These are phyloP conservation scores for Hippasteria phrygiana DNA, from an alignment of 53 echinoderm and acorn worm species.

Conservation along the genomic window DNA sequence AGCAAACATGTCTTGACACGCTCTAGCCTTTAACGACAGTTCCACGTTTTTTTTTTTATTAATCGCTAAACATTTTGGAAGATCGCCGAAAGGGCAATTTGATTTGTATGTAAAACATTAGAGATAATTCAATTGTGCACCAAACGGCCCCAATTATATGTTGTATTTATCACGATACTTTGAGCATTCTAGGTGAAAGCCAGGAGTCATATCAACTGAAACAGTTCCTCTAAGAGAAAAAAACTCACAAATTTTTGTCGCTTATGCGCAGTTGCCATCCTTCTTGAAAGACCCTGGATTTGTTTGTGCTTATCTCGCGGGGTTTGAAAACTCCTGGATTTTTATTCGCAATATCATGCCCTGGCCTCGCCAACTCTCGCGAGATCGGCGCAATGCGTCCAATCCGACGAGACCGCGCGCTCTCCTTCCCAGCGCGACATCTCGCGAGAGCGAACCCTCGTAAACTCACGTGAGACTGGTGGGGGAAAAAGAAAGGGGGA, in stretches of 20 bases:
- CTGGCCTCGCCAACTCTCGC: background rate
- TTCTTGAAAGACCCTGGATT: no score
- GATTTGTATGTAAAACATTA: constrained; percentile 59
- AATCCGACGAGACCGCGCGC: background rate
- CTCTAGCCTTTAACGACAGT: background rate
- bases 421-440: background rate
- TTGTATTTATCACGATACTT: constrained; percentile 33
- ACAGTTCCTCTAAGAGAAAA: background rate
- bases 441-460: constrained; percentile 30
- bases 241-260: no score
- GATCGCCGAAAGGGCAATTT: constrained; percentile 23
- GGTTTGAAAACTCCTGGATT: background rate
- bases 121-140: constrained; percentile 1
- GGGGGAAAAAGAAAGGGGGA: background rate
- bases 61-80: constrained; percentile 8
- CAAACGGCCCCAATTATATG: constrained; percentile 7
- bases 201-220: background rate
- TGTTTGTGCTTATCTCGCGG: no score
- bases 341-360: background rate
- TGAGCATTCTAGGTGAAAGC: background rate
- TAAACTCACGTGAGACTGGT: constrained; percentile 23
- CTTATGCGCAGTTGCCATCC: no score
- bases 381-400: background rate
- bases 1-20: background rate
- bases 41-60: background rate